Percentiles rank a stretch among this genome's conserved stretches.
These are phyloP conservation scores for Drosophila monieri DNA, from an alignment of 2,888 invertebrate species.

Conservation along the genomic window DNA sequence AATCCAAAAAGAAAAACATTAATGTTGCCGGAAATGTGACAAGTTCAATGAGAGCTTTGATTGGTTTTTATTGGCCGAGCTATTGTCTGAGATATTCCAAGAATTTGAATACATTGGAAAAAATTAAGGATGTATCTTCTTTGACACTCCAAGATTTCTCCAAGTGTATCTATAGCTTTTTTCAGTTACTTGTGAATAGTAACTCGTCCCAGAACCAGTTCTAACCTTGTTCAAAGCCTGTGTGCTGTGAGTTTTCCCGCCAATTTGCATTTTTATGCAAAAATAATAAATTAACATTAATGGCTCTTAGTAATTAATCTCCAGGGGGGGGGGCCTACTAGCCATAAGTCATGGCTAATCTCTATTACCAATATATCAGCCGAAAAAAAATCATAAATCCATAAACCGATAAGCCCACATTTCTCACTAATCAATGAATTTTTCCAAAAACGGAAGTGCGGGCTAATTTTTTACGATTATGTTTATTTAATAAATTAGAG, in stretches of 20 bases:
- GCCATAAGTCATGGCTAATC: constrained; percentile 16
- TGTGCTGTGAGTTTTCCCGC: constrained; percentile 21
- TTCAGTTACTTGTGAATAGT: too few relatives aligned
- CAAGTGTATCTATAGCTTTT: not conserved
- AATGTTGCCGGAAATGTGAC: constrained; percentile 32
- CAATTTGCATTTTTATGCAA: constrained; percentile 29
- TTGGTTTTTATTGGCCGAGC: constrained; percentile 34
- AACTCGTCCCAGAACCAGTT: constrained; percentile 10
- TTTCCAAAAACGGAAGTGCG: constrained; percentile 6
- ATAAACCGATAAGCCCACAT: constrained; percentile 13
- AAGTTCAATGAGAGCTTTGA: constrained; percentile 31
- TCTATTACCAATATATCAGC: constrained; percentile 9
- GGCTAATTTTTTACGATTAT: not conserved
- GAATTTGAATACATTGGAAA: too few relatives aligned
- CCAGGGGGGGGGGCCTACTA: constrained; percentile 1
- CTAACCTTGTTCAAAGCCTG: constrained; percentile 24
- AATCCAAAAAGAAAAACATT: not conserved
- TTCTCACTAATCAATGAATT: constrained; percentile 7
- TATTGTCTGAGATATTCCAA: constrained; percentile 10
- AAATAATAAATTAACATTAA: not conserved
- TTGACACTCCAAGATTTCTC: not conserved
- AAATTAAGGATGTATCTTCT: too few relatives aligned
- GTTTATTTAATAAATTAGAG: too few relatives aligned
- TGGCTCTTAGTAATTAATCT: constrained; percentile 1
- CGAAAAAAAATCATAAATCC: constrained; percentile 16